Evolutionary conservation across 1,140 invertebrate species (phyloP).

Genomic region (Physella acuta): DNA sequence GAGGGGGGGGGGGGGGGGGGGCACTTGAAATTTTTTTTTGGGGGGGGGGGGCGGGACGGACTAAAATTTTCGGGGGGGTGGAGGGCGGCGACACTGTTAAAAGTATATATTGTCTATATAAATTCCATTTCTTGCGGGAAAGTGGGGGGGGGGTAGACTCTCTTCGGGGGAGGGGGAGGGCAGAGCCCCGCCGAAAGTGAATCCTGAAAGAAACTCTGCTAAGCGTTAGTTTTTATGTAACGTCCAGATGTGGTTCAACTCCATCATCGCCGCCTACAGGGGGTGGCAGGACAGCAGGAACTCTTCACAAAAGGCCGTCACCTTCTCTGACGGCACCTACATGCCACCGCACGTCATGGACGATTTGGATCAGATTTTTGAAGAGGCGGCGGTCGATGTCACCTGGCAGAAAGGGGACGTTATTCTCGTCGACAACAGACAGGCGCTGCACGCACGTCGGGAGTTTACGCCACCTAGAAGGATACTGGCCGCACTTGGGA

Average conservation of each 20-base stretch:
- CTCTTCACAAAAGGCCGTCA: slow-evolving; percentile 41
- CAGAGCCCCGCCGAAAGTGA: no score
- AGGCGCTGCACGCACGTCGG: slow-evolving; percentile 43
- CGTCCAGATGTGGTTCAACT: slow-evolving; percentile 47
- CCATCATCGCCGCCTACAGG: slow-evolving; percentile 47
- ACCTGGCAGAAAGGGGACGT: slow-evolving; percentile 46
- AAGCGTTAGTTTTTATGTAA: background rate
- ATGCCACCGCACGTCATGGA: slow-evolving; percentile 39
- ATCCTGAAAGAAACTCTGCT: no score
- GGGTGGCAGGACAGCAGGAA: slow-evolving; percentile 48
- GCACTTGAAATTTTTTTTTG: no score
- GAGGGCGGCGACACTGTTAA: no score
- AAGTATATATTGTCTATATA: no score
- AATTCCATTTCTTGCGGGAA: no score
- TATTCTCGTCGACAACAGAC: slow-evolving; percentile 47
- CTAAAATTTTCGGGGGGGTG: no score
- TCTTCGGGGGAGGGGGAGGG: no score
- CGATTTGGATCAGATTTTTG: slow-evolving; percentile 34
- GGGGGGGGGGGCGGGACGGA: no score
- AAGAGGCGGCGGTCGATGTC: slow-evolving; percentile 41
- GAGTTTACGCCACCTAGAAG: slow-evolving; percentile 44
- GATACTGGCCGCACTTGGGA: slow-evolving; percentile 45
- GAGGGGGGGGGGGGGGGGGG: no score
- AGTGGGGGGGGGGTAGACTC: no score
- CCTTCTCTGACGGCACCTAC: slow-evolving; percentile 36